Evolutionary conservation across 1,140 invertebrate species (phyloP), one percentile per base, ranked within the genome.

Genomic region (Uloborus diversus): DNA sequence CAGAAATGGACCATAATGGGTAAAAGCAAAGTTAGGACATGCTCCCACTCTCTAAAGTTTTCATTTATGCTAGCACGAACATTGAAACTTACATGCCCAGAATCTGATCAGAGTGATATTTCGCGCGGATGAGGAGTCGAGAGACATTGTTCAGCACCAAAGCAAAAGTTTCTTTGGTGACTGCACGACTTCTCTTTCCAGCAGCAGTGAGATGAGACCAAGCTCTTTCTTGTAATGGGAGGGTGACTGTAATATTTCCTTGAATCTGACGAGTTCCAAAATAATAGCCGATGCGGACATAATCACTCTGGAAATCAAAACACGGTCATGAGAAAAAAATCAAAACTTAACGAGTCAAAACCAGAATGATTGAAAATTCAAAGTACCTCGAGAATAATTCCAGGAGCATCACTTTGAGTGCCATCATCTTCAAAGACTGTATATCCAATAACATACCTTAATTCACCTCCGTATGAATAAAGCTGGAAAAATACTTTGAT

Each of bases 41-140:
- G n/a, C n/a, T n/a, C n/a, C n/a, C n/a, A n/a, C n/a, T n/a, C n/a
- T n/a, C n/a, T n/a, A n/a, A n/a, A n/a, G n/a, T n/a, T n/a, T n/a
- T n/a, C n/a, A n/a, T n/a, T n/a, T n/a, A n/a, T n/a, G n/a, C n/a
- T n/a, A n/a, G n/a, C n/a, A n/a, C n/a, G n/a, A n/a, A n/a, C n/a
- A n/a, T n/a, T n/a, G n/a, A n/a, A n/a, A 86, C 86, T 84, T 82
- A 92, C 91, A 89, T 90, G 47, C 92, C 94, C 88, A 97, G 95
- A 76, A 95, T 92, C 88, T 99, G 97, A 85, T 97, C 95, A 0
- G 94, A 94, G 85, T 98, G 95, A 86, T 93, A 99, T 69, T 95
- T 94, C 0, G 95, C 96, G 68, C 96, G 89, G 28, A 99, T 90
- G 83, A 99, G 89, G 17, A 99, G 84, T 32, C 92, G 88, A 79